Conservation (phyloP, 2,113 vertebrate genomes). For the Paedocypris sp. region DNA sequence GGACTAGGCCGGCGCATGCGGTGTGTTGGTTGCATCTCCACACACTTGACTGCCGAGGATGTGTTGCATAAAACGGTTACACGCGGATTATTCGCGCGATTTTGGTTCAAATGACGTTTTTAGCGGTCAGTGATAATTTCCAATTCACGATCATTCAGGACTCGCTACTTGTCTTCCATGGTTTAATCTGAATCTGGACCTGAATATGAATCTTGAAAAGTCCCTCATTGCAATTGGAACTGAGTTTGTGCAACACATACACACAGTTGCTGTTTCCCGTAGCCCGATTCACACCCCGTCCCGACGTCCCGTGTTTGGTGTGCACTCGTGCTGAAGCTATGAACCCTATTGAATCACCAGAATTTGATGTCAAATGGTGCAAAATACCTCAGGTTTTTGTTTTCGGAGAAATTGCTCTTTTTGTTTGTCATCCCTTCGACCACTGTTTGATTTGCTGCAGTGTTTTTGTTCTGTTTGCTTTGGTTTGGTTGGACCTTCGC, state of each 20-base stretch:
- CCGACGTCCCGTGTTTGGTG: slow-evolving; percentile 52
- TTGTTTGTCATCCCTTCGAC: slow-evolving; percentile 38
- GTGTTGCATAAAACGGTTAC: slow-evolving; percentile 45
- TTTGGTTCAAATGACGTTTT: too few relatives aligned
- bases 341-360: slow-evolving; percentile 73
- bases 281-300: slow-evolving; percentile 34
- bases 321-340: slow-evolving; percentile 71
- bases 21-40: too few relatives aligned
- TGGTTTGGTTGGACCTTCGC: slow-evolving; percentile 50
- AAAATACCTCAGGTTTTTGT: slow-evolving; percentile 34
- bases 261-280: slow-evolving; percentile 39
- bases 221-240: slow-evolving; percentile 5
- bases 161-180: too few relatives aligned
- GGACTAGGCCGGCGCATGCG: too few relatives aligned
- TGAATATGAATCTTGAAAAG: not conserved
- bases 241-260: slow-evolving; percentile 49
- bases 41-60: too few relatives aligned
- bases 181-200: too few relatives aligned
- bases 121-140: too few relatives aligned
- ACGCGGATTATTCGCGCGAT: too few relatives aligned
- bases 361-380: slow-evolving; percentile 41
- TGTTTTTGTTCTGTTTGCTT: slow-evolving; percentile 41
- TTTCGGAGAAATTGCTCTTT: slow-evolving; percentile 36
- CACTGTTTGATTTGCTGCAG: slow-evolving; percentile 33
- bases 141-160: too few relatives aligned